A percentile compares a stretch with the other conserved stretches of the same genome.
Evolutionary conservation across 2,888 invertebrate genomes (phyloP).

Genomic region (Volucella bombylans): DNA sequence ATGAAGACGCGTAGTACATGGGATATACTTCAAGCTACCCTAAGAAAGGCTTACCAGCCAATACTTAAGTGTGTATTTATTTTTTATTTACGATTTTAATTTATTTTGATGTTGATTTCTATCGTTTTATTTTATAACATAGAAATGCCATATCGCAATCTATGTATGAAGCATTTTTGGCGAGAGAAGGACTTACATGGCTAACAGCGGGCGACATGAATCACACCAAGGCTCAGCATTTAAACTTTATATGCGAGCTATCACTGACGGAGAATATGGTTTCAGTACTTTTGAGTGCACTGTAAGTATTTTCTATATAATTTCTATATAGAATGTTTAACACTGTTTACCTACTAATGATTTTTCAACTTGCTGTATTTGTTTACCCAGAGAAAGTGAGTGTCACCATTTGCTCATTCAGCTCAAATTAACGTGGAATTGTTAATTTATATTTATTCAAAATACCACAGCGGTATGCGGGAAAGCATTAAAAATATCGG

Average conservation of each 20-base stretch:
- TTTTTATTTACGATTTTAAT: not conserved
- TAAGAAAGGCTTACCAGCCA: slow-evolving; percentile 80
- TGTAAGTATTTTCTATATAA: slow-evolving; percentile 77
- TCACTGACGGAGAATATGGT: slow-evolving; percentile 82
- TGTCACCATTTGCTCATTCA: not conserved
- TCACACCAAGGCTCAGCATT: slow-evolving; percentile 80
- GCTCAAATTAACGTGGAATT: slow-evolving; percentile 1
- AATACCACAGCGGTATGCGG: not conserved
- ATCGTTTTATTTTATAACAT: not conserved
- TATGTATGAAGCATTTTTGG: slow-evolving; percentile 80
- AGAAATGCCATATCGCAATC: slow-evolving; percentile 80
- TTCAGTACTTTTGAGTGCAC: slow-evolving; percentile 81
- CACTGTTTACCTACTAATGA: not conserved
- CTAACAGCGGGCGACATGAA: slow-evolving; percentile 81
- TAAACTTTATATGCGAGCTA: slow-evolving; percentile 81
- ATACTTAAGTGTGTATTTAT: slow-evolving; percentile 79
- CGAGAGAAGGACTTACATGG: slow-evolving; percentile 81
- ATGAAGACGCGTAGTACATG: slow-evolving; percentile 81
- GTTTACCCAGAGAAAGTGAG: slow-evolving; percentile 4
- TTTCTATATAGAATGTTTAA: not conserved
- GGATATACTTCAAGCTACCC: slow-evolving; percentile 80
- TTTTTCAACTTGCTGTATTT: slow-evolving; percentile 8
- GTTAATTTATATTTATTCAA: slow-evolving; percentile 23
- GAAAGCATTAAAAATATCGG: not conserved
- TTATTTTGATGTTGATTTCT: not conserved